Conservation (phyloP, 2,113 vertebrate species). For the Brachirus orientalis region DNA sequence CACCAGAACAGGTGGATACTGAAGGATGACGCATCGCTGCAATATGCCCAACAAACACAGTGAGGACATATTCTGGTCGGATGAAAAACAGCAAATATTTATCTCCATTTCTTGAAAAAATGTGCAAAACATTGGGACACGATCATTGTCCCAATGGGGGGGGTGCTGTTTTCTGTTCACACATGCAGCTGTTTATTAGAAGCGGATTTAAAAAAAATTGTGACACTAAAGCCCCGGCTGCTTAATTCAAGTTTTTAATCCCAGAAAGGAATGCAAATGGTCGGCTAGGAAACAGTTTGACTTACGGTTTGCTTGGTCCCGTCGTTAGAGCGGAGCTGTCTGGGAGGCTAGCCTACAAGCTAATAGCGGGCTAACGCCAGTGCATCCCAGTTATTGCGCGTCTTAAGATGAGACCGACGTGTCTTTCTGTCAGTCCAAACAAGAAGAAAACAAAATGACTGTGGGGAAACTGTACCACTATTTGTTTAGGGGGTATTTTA, state of each 20-base stretch:
- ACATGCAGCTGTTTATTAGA: conserved; percentile 31
- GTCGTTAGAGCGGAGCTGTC: conserved; percentile 42
- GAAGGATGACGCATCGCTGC: no score
- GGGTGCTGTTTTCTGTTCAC: conserved; percentile 16
- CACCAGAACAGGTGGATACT: no score
- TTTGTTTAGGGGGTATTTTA: conserved; percentile 18
- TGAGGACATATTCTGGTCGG: no score
- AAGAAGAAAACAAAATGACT: neutral
- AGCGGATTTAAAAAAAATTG: neutral
- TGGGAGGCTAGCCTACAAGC: conserved; percentile 55
- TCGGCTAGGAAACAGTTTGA: neutral
- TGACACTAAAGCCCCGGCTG: neutral
- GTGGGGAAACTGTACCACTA: neutral
- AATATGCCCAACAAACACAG: no score
- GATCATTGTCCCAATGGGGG: no score
- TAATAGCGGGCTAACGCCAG: conserved; percentile 61
- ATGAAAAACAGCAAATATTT: no score
- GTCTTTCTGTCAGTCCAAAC: conserved; percentile 30
- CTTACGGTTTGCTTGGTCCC: conserved; percentile 69
- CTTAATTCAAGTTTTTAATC: no score
- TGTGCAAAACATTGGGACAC: no score
- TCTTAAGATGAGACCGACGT: conserved; percentile 13
- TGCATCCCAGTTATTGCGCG: conserved; percentile 58
- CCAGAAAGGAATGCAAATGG: neutral
- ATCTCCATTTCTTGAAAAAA: no score